Percentiles rank a stretch among this genome's conserved stretches.
These are phyloP conservation scores for Drosophila mimica DNA, from an alignment of 2,888 invertebrate species.

Conservation along the genomic window DNA sequence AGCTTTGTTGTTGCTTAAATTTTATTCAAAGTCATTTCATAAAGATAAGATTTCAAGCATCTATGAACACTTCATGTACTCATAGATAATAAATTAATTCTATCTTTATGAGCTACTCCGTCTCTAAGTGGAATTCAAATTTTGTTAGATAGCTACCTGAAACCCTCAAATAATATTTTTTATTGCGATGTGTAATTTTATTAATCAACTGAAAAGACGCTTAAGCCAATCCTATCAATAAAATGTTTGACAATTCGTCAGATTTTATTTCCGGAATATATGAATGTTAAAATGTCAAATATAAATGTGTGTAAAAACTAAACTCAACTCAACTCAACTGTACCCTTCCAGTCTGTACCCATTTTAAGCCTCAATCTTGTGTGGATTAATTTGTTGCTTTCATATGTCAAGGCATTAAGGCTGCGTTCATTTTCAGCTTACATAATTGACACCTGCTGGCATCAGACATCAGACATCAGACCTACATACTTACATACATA, in stretches of 20 bases:
- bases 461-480: conserved; percentile 17
- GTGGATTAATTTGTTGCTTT: conserved; percentile 62
- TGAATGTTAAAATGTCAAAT: neutral
- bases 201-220: neutral
- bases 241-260: neutral
- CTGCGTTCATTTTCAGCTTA: conserved; percentile 25
- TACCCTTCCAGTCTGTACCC: neutral
- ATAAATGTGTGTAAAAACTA: neutral
- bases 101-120: too few relatives aligned
- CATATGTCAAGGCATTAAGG: conserved; percentile 35
- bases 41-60: too few relatives aligned
- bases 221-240: neutral
- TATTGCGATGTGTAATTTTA: neutral
- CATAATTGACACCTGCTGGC: conserved; percentile 65
- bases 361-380: conserved; percentile 19
- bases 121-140: neutral
- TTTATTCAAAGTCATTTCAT: too few relatives aligned
- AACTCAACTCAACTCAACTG: neutral
- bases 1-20: too few relatives aligned
- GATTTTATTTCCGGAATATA: neutral
- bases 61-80: neutral
- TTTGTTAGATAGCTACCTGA: neutral
- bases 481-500: conserved; percentile 11
- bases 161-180: neutral
- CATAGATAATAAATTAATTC: neutral